These are phyloP conservation scores for Cyrtodaria siliqua DNA, from an alignment of 2,888 invertebrate genomes.

Conservation along the genomic window DNA sequence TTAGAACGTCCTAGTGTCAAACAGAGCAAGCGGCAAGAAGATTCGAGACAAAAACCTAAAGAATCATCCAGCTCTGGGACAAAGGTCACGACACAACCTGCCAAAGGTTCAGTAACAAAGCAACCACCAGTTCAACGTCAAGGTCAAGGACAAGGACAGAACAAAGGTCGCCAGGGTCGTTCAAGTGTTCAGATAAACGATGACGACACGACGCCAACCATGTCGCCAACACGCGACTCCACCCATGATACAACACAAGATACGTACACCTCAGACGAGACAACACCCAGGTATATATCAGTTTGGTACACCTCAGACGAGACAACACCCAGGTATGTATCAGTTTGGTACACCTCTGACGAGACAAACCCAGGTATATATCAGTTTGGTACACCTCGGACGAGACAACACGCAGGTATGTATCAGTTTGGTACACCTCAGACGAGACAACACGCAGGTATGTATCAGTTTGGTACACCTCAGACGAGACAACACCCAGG, in stretches of 20 bases:
- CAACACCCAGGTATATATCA: conserved; percentile 47
- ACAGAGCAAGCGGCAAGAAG: conserved; percentile 20
- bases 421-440: no score
- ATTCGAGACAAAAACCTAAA: conserved; percentile 15
- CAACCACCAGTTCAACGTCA: no score
- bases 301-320: no score
- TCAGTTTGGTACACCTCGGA: no score
- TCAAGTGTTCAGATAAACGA: conserved; percentile 26
- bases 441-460: no score
- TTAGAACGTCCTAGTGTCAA: conserved; percentile 10
- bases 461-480: no score
- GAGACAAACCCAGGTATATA: no score
- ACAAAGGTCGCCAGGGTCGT: conserved; percentile 20
- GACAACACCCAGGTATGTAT: no score
- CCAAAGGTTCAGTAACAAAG: conserved; percentile 19
- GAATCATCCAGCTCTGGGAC: conserved; percentile 25
- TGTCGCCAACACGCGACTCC: conserved; percentile 57
- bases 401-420: no score
- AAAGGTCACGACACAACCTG: conserved; percentile 18
- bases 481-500: no score
- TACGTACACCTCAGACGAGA: conserved; percentile 62
- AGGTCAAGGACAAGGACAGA: conserved; percentile 31
- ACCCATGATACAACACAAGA: conserved; percentile 59
- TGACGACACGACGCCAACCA: conserved; percentile 56
- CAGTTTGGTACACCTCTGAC: no score